A percentile compares a stretch with the other conserved stretches of the same genome.
phyloP scores from a whole-genome alignment of 1,140 invertebrate genomes.

The Patella vulgata region DNA sequence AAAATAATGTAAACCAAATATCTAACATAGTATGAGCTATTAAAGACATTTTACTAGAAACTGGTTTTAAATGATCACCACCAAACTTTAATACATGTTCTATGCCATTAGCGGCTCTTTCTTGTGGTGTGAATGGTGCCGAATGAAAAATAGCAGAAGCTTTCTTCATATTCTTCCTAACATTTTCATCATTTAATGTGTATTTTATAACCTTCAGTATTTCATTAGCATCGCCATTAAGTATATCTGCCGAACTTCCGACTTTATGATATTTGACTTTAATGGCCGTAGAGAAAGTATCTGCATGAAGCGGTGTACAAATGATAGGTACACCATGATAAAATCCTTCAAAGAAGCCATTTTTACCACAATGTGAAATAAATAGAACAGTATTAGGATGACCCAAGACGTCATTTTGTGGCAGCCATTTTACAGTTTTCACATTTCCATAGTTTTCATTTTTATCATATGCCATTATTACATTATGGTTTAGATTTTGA shows the following conservation, averaged over 20 bases:
- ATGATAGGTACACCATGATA: conserved; percentile 64
- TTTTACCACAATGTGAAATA: conserved; percentile 51
- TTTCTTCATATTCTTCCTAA: conserved; percentile 26
- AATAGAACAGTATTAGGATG: conserved; percentile 29
- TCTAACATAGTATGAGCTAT: conserved; percentile 15
- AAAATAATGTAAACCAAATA: conserved; percentile 10
- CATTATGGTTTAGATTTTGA: not conserved
- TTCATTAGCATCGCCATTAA: conserved; percentile 10
- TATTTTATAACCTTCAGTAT: conserved; percentile 21
- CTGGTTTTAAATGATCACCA: conserved; percentile 32
- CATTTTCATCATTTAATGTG: conserved; percentile 25
- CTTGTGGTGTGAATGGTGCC: conserved; percentile 24
- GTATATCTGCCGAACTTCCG: conserved; percentile 26
- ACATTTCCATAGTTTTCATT: conserved; percentile 6
- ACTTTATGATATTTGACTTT: conserved; percentile 22
- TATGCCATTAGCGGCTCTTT: conserved; percentile 33
- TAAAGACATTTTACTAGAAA: conserved; percentile 19
- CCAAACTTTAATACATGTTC: conserved; percentile 47
- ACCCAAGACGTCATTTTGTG: conserved; percentile 25
- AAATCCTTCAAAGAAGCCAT: conserved; percentile 42
- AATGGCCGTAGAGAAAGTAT: conserved; percentile 70
- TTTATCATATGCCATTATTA: conserved; percentile 3
- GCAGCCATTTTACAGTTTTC: conserved; percentile 17
- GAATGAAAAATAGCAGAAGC: conserved; percentile 36
- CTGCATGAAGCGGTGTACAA: conserved; percentile 77